phyloP scores from a whole-genome alignment of 2,113 vertebrate species.

The Notechis scutatus region DNA sequence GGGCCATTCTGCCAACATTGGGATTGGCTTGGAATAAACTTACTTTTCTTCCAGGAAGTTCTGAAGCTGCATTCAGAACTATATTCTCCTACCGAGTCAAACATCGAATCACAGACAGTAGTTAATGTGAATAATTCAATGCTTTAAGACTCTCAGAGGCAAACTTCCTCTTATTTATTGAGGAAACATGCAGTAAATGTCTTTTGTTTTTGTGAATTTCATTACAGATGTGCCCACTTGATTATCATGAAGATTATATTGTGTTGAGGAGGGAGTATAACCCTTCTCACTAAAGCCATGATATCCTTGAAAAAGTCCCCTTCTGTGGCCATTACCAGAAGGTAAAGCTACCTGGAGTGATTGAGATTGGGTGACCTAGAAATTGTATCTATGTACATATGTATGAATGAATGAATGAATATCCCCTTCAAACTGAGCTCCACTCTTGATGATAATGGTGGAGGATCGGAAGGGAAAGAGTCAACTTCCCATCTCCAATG shows the following conservation, averaged over 20 bases:
- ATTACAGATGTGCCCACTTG: neutral
- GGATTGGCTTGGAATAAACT: neutral
- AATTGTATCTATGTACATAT: neutral
- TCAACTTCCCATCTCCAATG: neutral
- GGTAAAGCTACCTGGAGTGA: neutral
- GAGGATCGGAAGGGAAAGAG: no score
- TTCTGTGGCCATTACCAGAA: no score
- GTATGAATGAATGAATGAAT: neutral
- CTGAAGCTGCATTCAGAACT: neutral
- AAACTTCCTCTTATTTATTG: neutral
- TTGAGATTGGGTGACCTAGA: neutral
- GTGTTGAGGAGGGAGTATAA: neutral
- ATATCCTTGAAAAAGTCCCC: neutral
- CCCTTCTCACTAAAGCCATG: neutral
- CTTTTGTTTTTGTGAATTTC: neutral
- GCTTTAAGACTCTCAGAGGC: neutral
- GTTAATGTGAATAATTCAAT: neutral
- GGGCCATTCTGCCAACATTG: neutral
- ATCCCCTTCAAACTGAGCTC: neutral
- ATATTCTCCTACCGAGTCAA: neutral
- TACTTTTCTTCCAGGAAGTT: neutral
- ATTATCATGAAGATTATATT: neutral
- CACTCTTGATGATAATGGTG: neutral
- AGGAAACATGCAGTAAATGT: neutral
- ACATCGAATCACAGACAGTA: neutral